phyloP scores from a whole-genome alignment of 2,113 vertebrate genomes.

The Rattus norvegicus region GRCr8 NC_086030.1:13108501-13109000 shows the following conservation, averaged over 20 bases:
- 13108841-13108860: neutral
- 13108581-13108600: neutral
- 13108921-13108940: neutral
- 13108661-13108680: neutral
- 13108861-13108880: neutral
- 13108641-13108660: neutral
- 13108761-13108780: neutral
- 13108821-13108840: too few relatives aligned
- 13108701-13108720: too few relatives aligned
- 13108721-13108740: neutral
- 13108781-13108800: neutral
- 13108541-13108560: neutral
- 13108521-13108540: neutral
- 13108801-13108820: too few relatives aligned
- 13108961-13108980: neutral
- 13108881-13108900: neutral
- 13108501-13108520: neutral
- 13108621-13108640: neutral
- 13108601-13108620: neutral
- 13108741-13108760: neutral
- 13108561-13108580: neutral
- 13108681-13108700: too few relatives aligned
- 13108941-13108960: neutral
- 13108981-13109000: neutral
- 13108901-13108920: neutral